Evolutionary conservation across 2,113 vertebrate genomes (phyloP).

Genomic region (Xiphorhynchus elegans): DNA sequence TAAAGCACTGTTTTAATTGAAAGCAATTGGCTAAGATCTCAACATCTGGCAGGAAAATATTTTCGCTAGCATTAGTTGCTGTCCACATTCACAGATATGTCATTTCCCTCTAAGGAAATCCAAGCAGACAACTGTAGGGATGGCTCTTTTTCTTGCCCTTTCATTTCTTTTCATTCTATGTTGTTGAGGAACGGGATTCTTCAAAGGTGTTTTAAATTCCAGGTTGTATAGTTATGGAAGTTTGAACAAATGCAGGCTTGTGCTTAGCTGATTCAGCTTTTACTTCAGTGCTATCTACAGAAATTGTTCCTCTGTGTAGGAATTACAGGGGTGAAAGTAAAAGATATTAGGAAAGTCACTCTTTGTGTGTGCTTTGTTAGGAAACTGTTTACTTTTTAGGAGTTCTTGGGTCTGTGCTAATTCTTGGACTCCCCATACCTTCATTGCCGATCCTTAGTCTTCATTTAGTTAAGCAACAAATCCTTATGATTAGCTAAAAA

Average conservation of each 20-base stretch:
- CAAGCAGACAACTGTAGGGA: neutral
- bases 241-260: neutral
- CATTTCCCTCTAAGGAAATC: neutral
- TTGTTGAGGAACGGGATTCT: neutral
- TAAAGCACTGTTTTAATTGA: neutral
- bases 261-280: neutral
- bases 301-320: neutral
- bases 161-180: neutral
- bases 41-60: neutral
- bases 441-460: neutral
- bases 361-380: neutral
- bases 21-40: neutral
- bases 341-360: neutral
- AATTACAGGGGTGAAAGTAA: neutral
- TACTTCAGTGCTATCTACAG: neutral
- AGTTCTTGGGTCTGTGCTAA: neutral
- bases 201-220: neutral
- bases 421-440: neutral
- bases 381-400: neutral
- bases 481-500: neutral
- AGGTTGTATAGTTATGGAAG: neutral
- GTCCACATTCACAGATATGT: neutral
- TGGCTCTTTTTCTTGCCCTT: neutral
- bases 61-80: neutral
- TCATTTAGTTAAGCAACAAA: neutral